Evolutionary conservation across 2,113 vertebrate genomes (phyloP).

Genomic region (Bubo bubo): DNA sequence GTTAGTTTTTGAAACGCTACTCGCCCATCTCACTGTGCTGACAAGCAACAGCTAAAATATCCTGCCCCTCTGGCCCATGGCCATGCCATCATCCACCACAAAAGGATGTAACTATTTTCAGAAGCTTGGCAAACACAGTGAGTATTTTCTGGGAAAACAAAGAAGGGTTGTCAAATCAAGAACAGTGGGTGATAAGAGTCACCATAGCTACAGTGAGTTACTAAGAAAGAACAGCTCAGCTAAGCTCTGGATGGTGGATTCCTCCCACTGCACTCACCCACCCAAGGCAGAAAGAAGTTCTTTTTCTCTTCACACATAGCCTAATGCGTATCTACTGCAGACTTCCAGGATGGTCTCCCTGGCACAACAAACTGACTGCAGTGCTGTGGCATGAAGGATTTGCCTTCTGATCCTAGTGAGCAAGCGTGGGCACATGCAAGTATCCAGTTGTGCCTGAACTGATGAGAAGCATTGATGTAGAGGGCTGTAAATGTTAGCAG

Average conservation of each 20-base stretch:
- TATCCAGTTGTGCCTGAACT: not conserved
- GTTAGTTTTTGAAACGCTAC: conserved; percentile 44
- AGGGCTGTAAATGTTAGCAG: not conserved
- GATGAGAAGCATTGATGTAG: not conserved
- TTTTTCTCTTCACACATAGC: not conserved
- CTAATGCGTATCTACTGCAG: not conserved
- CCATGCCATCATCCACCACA: not conserved
- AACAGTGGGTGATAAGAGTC: conserved; percentile 19
- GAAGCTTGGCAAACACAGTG: not conserved
- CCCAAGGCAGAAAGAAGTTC: not conserved
- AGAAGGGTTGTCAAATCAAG: not conserved
- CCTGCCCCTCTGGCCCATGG: not conserved
- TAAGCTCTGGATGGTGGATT: not conserved
- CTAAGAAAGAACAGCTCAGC: not conserved
- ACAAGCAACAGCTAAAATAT: conserved; percentile 69
- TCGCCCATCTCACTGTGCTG: conserved; percentile 5
- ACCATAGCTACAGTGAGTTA: not conserved
- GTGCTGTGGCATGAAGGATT: not conserved
- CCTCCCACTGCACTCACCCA: not conserved
- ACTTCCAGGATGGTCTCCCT: not conserved
- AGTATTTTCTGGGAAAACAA: conserved; percentile 23
- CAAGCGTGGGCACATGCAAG: not conserved
- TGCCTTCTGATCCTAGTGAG: not conserved
- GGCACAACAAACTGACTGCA: not conserved
- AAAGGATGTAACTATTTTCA: conserved; percentile 53